Evolutionary conservation across 2,797 vertebrate genomes (phyloP), one percentile per base, ranked within the genome.

Genomic region (Acropternis orthonyx): DNA sequence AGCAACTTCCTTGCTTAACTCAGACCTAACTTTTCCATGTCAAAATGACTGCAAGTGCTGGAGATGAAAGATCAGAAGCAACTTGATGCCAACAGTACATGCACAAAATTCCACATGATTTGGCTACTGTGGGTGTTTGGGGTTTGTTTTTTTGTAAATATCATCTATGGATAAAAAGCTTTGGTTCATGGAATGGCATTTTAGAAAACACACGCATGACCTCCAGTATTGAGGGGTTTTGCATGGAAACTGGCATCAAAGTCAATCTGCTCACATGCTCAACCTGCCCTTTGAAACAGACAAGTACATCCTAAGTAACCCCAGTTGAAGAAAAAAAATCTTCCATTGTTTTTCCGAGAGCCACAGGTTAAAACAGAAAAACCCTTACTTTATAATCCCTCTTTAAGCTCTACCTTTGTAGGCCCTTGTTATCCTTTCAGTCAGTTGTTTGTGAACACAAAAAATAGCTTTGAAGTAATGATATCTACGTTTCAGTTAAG

Each of bases 201-300:
- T 89, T 54, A 55, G 27, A 63, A 74, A 77, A n/a, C 15, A 56
- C 4, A 37, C 43, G 15, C 8, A 27, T 7, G 7, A 51, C 5
- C 16, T 37, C n/a, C 2, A 1, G 0, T 17, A 22, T 22, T 32
- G 23, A 11, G 19, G 9, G 0, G 1, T 44, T 91, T 44, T 59
- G 14, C 27, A 23, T 2, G 2, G 12, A 65, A 85, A 59, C 7
- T 15, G 32, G 6, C 36, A 74, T 48, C 27, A 79, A 66, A 89
- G 43, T 18, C 26, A 39, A 23, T 15, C 36, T 61, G 10, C 15
- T 72, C 43, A 39, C 7, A 10, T 17, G 56, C 14, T 83, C 49
- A 27, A 4, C 28, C 3, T 76, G n/a, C 37, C 36, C 17, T 77
- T 49, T 52, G 49, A 89, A 89, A 74, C 1, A 55, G 14, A 46